A percentile compares a stretch with the other conserved stretches of the same genome.
These are phyloP conservation scores for Thymelicus lineola DNA, from an alignment of 2,888 invertebrate species.

Conservation along the genomic window DNA sequence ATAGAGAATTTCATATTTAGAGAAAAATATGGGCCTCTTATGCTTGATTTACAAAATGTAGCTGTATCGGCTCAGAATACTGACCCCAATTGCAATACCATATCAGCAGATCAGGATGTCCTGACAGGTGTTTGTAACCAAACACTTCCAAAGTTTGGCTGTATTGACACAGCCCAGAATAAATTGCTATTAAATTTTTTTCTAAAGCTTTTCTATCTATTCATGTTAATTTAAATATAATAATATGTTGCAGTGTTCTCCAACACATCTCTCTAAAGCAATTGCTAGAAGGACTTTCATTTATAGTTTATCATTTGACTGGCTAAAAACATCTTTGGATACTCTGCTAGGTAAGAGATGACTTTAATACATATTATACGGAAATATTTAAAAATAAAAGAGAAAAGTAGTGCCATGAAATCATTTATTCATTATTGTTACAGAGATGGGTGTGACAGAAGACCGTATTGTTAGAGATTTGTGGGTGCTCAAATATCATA, in stretches of 20 bases:
- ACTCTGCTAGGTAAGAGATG: constrained; percentile 73
- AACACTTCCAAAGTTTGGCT: no score
- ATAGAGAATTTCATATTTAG: no score
- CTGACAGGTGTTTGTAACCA: no score
- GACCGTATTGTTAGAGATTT: constrained; percentile 85
- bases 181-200: no score
- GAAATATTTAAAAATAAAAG: background rate
- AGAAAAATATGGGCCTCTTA: no score
- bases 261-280: constrained; percentile 72
- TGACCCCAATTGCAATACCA: no score
- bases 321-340: constrained; percentile 80
- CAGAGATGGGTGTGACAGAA: constrained; percentile 81
- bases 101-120: no score
- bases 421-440: constrained; percentile 41
- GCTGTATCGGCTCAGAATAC: no score
- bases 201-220: background rate
- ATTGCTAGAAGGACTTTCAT: constrained; percentile 82
- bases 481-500: constrained; percentile 87
- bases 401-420: constrained; percentile 12
- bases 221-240: background rate
- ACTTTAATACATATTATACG: background rate
- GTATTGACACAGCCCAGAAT: no score
- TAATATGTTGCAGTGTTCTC: constrained; percentile 63
- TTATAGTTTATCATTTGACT: constrained; percentile 82
- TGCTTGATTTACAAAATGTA: no score